Evolutionary conservation across 2,113 vertebrate genomes (phyloP).

Genomic region (Pseudopipra pipra): DNA sequence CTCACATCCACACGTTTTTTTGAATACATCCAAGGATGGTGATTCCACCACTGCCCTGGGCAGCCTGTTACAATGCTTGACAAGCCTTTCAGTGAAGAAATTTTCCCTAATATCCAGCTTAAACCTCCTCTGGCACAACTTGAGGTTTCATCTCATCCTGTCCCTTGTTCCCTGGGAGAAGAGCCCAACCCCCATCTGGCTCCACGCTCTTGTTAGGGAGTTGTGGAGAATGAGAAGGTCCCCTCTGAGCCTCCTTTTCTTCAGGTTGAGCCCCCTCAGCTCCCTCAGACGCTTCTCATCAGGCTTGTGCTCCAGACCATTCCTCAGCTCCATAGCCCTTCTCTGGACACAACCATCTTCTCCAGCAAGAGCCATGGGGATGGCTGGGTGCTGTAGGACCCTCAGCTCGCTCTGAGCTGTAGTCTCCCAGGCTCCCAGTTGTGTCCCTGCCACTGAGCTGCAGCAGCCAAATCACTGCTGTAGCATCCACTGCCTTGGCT

Average conservation of each 20-base stretch:
- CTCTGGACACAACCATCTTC: neutral
- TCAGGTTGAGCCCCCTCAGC: neutral
- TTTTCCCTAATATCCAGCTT: neutral
- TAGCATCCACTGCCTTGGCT: neutral
- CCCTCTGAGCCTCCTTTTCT: neutral
- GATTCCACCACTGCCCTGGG: neutral
- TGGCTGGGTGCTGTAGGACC: neutral
- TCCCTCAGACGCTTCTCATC: neutral
- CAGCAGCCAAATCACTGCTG: neutral
- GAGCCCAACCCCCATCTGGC: rapidly evolving
- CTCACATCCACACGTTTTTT: neutral
- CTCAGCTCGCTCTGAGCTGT: rapidly evolving
- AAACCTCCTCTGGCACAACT: neutral
- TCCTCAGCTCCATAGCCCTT: neutral
- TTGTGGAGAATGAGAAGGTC: neutral
- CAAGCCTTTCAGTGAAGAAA: neutral
- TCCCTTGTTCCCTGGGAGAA: neutral
- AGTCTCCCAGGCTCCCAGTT: rapidly evolving
- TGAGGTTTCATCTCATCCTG: neutral
- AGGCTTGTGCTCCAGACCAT: neutral
- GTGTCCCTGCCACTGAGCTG: neutral
- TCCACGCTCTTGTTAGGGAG: neutral
- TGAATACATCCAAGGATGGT: neutral
- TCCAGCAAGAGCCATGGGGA: neutral
- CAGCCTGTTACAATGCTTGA: neutral